A percentile compares a stretch with the other conserved stretches of the same genome.
Conservation (phyloP, 2,797 vertebrate genomes). For the Melanotaenia parkinsoni region DNA sequence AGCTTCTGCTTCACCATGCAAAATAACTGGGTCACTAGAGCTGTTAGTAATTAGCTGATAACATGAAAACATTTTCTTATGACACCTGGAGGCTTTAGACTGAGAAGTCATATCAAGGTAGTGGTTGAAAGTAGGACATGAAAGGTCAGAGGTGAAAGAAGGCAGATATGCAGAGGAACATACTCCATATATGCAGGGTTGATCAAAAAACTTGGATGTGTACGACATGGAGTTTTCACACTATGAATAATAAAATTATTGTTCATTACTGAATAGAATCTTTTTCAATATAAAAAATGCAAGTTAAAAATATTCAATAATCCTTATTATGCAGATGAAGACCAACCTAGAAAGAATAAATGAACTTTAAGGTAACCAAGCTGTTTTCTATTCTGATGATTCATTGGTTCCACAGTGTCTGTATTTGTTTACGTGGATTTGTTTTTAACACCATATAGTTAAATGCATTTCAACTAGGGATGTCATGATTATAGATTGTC, state of each 20-base stretch:
- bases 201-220: background rate
- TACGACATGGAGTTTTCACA: background rate
- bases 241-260: constrained; percentile 32
- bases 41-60: constrained; percentile 74
- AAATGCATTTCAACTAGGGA: background rate
- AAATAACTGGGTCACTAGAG: constrained; percentile 78
- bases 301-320: constrained; percentile 24
- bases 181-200: constrained; percentile 1
- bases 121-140: constrained; percentile 9
- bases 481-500: no score
- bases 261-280: constrained; percentile 31
- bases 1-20: constrained; percentile 65
- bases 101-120: constrained; percentile 18
- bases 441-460: background rate
- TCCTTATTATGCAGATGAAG: constrained; percentile 44
- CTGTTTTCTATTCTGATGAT: constrained; percentile 15
- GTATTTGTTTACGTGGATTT: constrained; percentile 30
- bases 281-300: background rate
- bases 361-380: background rate
- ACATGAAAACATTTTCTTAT: constrained; percentile 56
- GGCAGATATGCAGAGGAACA: background rate
- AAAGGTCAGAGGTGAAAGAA: constrained; percentile 48
- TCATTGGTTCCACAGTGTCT: constrained; percentile 2
- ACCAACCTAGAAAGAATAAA: constrained; percentile 21
- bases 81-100: constrained; percentile 41